These are phyloP conservation scores for Euura lappo DNA, from an alignment of 1,140 invertebrate species.

Conservation along the genomic window DNA sequence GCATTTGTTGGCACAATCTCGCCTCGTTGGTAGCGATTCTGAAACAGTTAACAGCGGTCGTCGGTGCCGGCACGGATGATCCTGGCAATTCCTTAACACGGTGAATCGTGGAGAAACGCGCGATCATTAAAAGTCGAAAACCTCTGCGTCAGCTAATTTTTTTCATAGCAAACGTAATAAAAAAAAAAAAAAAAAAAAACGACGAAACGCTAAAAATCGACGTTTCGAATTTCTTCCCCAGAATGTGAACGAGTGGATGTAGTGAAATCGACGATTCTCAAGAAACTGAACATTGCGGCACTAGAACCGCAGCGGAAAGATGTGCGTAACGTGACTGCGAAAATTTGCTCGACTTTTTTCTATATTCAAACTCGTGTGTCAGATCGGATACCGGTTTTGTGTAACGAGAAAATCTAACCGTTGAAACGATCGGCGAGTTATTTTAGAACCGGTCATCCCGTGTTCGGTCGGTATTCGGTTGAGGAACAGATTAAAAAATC, in stretches of 20 bases:
- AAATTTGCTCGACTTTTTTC: neutral
- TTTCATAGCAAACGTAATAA: too few species aligned
- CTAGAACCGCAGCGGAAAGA: too few species aligned
- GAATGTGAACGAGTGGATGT: too few species aligned
- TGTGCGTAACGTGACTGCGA: too few species aligned
- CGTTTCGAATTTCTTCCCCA: neutral
- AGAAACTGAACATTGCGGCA: too few species aligned
- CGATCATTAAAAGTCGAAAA: slow-evolving; percentile 8
- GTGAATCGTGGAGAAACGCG: slow-evolving; percentile 13
- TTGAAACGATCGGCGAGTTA: neutral
- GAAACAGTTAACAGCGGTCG: slow-evolving; percentile 39
- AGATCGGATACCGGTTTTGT: neutral
- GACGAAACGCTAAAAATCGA: slow-evolving; percentile 21
- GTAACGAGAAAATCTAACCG: slow-evolving; percentile 7
- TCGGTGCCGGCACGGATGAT: slow-evolving; percentile 19
- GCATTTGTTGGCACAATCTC: slow-evolving; percentile 41
- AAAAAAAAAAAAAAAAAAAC: too few species aligned
- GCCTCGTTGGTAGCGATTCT: slow-evolving; percentile 35
- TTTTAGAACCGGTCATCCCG: too few species aligned
- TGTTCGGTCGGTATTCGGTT: too few species aligned
- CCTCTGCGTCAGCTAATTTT: too few species aligned
- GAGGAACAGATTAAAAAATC: too few species aligned
- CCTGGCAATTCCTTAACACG: too few species aligned
- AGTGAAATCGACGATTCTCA: too few species aligned
- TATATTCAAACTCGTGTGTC: neutral